Evolutionary conservation across 2,888 invertebrate species (phyloP).

Genomic region (Theristus sp.): DNA sequence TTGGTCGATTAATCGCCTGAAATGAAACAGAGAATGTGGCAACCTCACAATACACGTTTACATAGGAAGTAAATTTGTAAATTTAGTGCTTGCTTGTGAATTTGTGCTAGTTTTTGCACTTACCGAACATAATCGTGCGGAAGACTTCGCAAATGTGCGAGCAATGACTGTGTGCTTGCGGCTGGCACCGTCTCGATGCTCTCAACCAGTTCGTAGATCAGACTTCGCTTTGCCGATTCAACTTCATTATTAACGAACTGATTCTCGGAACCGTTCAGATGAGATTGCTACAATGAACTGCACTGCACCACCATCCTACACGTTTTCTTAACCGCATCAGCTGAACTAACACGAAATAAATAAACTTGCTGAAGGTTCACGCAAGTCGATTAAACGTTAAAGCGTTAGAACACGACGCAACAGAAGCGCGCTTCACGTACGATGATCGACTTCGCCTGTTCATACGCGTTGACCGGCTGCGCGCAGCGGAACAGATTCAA

Average conservation of each 20-base stretch:
- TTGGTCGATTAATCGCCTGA: neutral
- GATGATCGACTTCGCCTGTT: slow-evolving; percentile 46
- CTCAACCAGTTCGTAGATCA: slow-evolving; percentile 67
- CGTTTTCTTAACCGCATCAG: no score
- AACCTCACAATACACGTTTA: no score
- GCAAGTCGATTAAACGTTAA: no score
- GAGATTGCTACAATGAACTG: neutral
- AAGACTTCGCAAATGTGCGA: slow-evolving; percentile 49
- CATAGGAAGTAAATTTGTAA: no score
- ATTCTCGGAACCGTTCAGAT: neutral
- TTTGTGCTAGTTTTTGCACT: no score
- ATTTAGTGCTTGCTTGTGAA: no score
- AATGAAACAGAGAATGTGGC: no score
- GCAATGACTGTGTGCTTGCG: slow-evolving; percentile 51
- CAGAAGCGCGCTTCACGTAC: neutral
- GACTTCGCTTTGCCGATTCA: slow-evolving; percentile 62
- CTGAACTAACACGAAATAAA: no score
- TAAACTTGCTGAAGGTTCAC: no score
- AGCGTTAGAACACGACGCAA: neutral
- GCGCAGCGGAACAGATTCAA: slow-evolving; percentile 49
- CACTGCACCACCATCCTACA: no score
- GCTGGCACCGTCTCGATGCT: slow-evolving; percentile 57
- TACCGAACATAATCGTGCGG: slow-evolving; percentile 27
- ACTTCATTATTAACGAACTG: slow-evolving; percentile 40
- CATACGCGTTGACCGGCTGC: slow-evolving; percentile 57